phyloP scores from a whole-genome alignment of 1,140 invertebrate species.

The Bombus sibiricus region DNA sequence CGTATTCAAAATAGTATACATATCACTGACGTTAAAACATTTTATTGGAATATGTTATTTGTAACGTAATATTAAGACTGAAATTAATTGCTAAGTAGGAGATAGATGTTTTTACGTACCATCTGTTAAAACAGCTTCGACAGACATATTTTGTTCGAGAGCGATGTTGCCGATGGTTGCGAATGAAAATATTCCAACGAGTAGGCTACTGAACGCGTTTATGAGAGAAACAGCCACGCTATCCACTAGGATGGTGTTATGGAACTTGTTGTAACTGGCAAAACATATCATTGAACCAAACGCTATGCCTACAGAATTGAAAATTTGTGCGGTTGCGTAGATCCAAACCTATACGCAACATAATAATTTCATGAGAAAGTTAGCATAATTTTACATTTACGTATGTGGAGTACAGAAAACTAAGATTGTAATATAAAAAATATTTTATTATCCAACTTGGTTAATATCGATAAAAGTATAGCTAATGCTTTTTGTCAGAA shows the following conservation, averaged over 20 bases:
- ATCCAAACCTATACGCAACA: slow-evolving; percentile 88
- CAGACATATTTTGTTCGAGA: slow-evolving; percentile 88
- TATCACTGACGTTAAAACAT: neutral
- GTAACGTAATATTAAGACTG: neutral
- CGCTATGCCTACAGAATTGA: slow-evolving; percentile 95
- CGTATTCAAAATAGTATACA: neutral
- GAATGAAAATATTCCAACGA: slow-evolving; percentile 94
- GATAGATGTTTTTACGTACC: slow-evolving; percentile 84
- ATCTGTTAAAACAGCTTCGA: slow-evolving; percentile 92
- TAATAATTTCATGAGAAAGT: neutral
- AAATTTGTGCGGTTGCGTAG: slow-evolving; percentile 95
- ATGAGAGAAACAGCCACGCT: slow-evolving; percentile 91
- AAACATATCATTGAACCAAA: slow-evolving; percentile 97
- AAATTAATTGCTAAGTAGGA: slow-evolving; percentile 10
- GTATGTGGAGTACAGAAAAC: neutral
- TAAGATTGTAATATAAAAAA: neutral
- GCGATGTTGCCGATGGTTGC: slow-evolving; percentile 94
- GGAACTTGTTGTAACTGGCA: slow-evolving; percentile 96
- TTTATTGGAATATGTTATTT: neutral
- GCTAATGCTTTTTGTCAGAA: neutral
- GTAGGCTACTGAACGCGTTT: slow-evolving; percentile 91
- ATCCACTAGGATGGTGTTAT: slow-evolving; percentile 94
- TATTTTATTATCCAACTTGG: neutral
- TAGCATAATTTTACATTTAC: neutral
- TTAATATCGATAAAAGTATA: neutral